A percentile compares a stretch with the other conserved stretches of the same genome.
phyloP scores from a whole-genome alignment of 2,797 vertebrate species.

The Gephyroberyx darwinii region DNA sequence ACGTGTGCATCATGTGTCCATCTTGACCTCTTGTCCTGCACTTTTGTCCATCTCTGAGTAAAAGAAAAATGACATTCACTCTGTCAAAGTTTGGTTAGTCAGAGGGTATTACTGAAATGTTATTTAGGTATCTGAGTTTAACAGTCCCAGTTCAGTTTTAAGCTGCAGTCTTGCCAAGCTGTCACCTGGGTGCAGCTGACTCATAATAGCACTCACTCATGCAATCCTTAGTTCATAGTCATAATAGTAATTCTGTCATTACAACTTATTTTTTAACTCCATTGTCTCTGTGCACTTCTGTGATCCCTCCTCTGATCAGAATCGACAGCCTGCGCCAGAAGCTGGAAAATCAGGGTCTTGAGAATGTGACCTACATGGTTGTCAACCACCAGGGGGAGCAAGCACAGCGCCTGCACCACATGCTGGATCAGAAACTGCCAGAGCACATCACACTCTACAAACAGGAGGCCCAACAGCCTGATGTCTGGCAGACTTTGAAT shows the following conservation, averaged over 20 bases:
- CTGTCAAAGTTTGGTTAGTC: too few species aligned
- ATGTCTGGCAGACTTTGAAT: constrained; percentile 89
- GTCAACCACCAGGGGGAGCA: constrained; percentile 87
- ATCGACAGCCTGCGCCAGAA: constrained; percentile 88
- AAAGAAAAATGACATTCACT: not conserved
- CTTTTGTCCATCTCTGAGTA: not conserved
- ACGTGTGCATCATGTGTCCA: constrained; percentile 75
- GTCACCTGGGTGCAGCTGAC: not conserved
- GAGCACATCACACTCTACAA: constrained; percentile 87
- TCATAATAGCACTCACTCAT: not conserved
- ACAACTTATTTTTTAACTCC: constrained; percentile 2
- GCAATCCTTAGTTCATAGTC: not conserved
- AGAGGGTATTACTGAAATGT: too few species aligned
- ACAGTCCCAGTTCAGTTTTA: not conserved
- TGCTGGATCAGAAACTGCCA: constrained; percentile 83
- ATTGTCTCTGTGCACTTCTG: not conserved
- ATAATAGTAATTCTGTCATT: not conserved
- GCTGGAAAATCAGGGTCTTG: constrained; percentile 84
- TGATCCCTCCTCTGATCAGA: constrained; percentile 69
- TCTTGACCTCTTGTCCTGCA: not conserved
- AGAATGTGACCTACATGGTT: constrained; percentile 86
- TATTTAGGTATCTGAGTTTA: not conserved
- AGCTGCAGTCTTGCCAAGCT: not conserved
- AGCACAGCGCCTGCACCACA: constrained; percentile 78
- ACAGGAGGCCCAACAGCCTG: constrained; percentile 82